Conservation (phyloP, 1,140 invertebrate species). For the Aphis craccivora region DNA sequence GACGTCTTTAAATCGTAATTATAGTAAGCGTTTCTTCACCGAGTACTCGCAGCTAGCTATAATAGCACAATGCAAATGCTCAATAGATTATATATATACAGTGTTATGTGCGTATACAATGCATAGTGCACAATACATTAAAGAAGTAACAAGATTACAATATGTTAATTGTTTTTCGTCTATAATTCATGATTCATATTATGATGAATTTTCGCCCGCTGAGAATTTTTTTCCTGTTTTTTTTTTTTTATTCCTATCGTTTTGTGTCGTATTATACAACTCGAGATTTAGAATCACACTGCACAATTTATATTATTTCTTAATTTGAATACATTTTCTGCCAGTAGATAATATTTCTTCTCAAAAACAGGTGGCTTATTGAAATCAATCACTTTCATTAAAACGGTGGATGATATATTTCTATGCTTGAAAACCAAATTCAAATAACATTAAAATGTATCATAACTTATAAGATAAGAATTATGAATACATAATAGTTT, state of each 20-base stretch:
- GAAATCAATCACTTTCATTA: too few relatives aligned
- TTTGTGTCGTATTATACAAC: neutral
- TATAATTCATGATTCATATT: neutral
- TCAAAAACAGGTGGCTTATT: too few relatives aligned
- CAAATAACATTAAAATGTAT: too few relatives aligned
- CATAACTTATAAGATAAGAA: too few relatives aligned
- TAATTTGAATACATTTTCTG: too few relatives aligned
- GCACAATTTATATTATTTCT: neutral
- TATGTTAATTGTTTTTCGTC: slow-evolving; percentile 11
- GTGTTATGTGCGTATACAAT: neutral
- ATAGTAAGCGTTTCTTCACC: neutral
- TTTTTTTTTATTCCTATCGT: neutral
- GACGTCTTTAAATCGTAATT: slow-evolving; percentile 9
- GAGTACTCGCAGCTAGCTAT: neutral
- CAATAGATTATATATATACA: neutral
- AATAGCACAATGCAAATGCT: slow-evolving; percentile 1
- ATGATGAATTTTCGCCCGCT: neutral
- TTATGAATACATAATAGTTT: too few relatives aligned
- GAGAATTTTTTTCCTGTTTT: neutral
- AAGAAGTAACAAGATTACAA: neutral
- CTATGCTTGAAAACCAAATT: too few relatives aligned
- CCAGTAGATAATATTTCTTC: too few relatives aligned
- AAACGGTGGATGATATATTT: too few relatives aligned
- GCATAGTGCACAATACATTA: neutral
- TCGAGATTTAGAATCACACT: neutral